Base-by-base conservation (phyloP, 2,113 vertebrate species). In the Antigone vipio region DNA sequence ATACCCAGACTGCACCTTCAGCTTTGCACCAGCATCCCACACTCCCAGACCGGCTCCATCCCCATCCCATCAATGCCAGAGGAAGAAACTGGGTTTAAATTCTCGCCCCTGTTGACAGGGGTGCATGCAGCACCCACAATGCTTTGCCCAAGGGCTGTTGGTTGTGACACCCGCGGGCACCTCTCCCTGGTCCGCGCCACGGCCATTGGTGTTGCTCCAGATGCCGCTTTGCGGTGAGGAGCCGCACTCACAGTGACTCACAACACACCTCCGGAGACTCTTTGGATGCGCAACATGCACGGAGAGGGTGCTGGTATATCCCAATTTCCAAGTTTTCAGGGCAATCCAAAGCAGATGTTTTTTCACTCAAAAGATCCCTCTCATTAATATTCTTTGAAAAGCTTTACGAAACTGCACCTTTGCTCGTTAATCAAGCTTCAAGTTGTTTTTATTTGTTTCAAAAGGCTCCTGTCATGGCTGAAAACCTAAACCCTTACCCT, bases 151-250 rank as follows among this genome's bases (percentile, higher is more conserved):
- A 35, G 60, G 34, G 42, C 72, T 78, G 34, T 2, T 1, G 1
- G 35, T 9, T 34, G 40, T 15, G n/a, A 13, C 27, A 27, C 24
- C 10, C 11, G 0, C 0, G 10, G 56, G 59, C 47, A 59, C 62
- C 35, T 45, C 72, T 79, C 63, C 44, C 44, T 12, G 21, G 32
- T 9, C 59, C 0, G 0, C 8, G 49, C 56, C 38, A 6, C 0
- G 2, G 44, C 29, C 35, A 21, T 26, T 9, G 5, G 22, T 1
- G 3, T 9, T 38, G 50, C 49, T 32, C 29, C 74, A 32, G 27
- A 47, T 1, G 2, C 21, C 22, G 35, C 73, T 64, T 7, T 27
- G 53, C 40, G 60, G 30, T 2, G 2, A 49, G 35, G 2, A 64
- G 42, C 38, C 6, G 2, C 1, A 1, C 45, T 66, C 4, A 2